A percentile compares a stretch with the other conserved stretches of the same genome.
phyloP scores from a whole-genome alignment of 2,113 vertebrate species.

The Aramus guarauna region DNA sequence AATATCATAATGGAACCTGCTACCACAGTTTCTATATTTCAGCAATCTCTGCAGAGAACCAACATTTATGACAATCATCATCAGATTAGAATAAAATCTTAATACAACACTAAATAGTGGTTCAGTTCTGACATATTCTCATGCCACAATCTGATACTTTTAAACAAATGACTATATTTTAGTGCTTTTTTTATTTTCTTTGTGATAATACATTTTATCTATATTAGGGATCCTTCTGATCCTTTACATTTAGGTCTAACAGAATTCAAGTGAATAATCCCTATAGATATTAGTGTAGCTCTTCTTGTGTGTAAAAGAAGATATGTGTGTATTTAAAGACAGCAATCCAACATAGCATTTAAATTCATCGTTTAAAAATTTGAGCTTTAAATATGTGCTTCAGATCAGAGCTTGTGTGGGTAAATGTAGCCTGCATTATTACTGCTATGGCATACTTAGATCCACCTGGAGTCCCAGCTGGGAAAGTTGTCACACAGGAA shows the following conservation, averaged over 20 bases:
- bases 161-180: background rate
- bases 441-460: background rate
- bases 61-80: background rate
- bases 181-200: background rate
- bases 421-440: background rate
- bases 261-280: background rate
- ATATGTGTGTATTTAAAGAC: background rate
- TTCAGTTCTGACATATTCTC: background rate
- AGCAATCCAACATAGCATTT: background rate
- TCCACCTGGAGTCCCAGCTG: background rate
- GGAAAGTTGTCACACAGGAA: background rate
- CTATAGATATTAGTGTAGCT: background rate
- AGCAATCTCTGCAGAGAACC: background rate
- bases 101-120: background rate
- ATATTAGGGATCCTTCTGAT: background rate
- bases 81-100: background rate
- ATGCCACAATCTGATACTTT: background rate
- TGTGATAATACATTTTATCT: background rate
- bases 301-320: background rate
- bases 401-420: background rate
- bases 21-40: background rate
- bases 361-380: background rate
- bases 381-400: background rate
- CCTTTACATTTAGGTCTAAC: background rate
- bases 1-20: background rate